These are phyloP conservation scores for Molothrus aeneus DNA, from an alignment of 2,797 vertebrate genomes.

Conservation along the genomic window DNA sequence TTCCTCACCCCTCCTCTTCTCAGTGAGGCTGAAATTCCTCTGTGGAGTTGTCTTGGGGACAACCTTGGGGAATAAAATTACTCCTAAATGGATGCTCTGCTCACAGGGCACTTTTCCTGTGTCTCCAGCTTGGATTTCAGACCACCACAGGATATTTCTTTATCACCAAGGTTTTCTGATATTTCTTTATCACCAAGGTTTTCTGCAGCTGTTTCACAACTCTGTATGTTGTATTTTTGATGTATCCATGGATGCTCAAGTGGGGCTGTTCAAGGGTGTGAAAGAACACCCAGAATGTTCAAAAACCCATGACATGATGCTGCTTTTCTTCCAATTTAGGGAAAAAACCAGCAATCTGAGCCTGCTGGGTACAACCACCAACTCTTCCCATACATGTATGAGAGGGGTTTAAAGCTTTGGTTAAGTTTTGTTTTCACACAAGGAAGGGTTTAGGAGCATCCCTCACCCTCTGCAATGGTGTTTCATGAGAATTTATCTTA, in stretches of 20 bases:
- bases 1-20: not conserved
- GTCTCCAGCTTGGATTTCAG: not conserved
- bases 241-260: not conserved
- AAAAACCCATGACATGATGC: not conserved
- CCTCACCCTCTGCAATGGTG: not conserved
- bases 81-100: not conserved
- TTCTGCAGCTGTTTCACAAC: not conserved
- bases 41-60: not conserved
- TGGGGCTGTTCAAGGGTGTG: accelerated
- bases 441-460: not conserved
- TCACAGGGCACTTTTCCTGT: not conserved
- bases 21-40: not conserved
- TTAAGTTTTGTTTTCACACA: not conserved
- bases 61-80: not conserved
- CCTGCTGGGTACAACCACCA: not conserved
- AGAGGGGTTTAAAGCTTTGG: not conserved
- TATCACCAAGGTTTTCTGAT: not conserved
- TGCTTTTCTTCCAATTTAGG: not conserved
- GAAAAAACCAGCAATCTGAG: not conserved
- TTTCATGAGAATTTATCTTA: not conserved
- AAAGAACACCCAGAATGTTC: not conserved
- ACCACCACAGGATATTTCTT: not conserved
- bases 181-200: not conserved
- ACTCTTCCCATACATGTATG: accelerated
- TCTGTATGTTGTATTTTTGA: not conserved